A percentile compares a stretch with the other conserved stretches of the same genome.
phyloP scores from a whole-genome alignment of 2,888 invertebrate genomes.

The Nasonovia ribisnigri region DNA sequence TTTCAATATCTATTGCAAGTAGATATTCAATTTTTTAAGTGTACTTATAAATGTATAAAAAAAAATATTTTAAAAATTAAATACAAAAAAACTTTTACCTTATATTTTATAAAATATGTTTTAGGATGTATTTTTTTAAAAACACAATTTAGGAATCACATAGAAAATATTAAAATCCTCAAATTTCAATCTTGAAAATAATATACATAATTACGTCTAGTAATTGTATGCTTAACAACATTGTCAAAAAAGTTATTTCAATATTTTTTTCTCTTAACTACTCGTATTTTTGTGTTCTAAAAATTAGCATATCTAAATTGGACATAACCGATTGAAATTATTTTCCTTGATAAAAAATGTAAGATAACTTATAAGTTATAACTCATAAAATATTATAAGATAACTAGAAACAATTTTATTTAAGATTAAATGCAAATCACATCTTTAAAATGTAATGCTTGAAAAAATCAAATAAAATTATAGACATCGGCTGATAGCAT shows the following conservation, averaged over 20 bases:
- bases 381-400: background rate
- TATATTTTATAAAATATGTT: background rate
- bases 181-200: background rate
- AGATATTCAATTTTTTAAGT: background rate
- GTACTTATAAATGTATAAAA: background rate
- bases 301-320: background rate
- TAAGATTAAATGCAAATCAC: background rate
- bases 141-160: background rate
- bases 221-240: background rate
- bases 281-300: background rate
- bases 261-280: background rate
- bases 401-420: background rate
- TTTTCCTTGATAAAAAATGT: background rate
- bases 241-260: background rate
- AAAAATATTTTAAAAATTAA: background rate
- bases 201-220: background rate
- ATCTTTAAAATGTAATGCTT: background rate
- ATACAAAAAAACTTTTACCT: background rate
- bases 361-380: too few relatives aligned
- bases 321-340: background rate
- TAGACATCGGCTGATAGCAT: background rate
- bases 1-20: background rate
- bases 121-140: background rate
- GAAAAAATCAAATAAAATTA: background rate
- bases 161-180: background rate